A percentile compares a stretch with the other conserved stretches of the same genome.
Evolutionary conservation across 1,140 invertebrate genomes (phyloP).

Genomic region (Bombus turneri): DNA sequence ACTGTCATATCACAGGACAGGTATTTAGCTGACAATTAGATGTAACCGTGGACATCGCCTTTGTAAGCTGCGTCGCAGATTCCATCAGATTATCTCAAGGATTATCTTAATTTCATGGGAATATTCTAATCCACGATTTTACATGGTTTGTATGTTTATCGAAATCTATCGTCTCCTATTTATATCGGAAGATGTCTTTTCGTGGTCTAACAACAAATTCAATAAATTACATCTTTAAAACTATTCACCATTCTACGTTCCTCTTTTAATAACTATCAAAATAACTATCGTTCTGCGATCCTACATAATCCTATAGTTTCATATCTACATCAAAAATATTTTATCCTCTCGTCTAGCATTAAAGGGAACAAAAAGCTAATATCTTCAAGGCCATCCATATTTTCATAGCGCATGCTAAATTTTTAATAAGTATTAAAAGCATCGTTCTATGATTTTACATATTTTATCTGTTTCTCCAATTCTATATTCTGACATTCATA

Average conservation of each 20-base stretch:
- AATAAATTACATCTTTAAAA: not conserved
- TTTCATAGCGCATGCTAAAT: not conserved
- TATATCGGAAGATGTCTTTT: not conserved
- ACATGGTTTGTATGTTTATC: not conserved
- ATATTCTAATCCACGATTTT: not conserved
- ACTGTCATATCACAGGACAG: slow-evolving; percentile 20
- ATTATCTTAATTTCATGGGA: not conserved
- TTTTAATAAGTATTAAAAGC: not conserved
- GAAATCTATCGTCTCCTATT: not conserved
- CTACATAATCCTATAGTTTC: not conserved
- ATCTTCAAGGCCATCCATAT: not conserved
- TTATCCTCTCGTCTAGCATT: not conserved
- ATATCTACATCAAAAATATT: no score
- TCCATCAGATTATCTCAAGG: not conserved
- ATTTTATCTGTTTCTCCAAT: no score
- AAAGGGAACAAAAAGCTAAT: not conserved
- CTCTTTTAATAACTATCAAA: not conserved
- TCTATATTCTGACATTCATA: no score
- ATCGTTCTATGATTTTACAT: not conserved
- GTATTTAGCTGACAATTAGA: slow-evolving; percentile 47
- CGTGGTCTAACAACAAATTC: no score
- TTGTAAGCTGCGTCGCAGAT: not conserved
- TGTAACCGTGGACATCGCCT: not conserved
- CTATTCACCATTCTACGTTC: not conserved
- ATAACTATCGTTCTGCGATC: not conserved